Evolutionary conservation across 1,140 invertebrate species (phyloP).

Genomic region (Phortica variegata): DNA sequence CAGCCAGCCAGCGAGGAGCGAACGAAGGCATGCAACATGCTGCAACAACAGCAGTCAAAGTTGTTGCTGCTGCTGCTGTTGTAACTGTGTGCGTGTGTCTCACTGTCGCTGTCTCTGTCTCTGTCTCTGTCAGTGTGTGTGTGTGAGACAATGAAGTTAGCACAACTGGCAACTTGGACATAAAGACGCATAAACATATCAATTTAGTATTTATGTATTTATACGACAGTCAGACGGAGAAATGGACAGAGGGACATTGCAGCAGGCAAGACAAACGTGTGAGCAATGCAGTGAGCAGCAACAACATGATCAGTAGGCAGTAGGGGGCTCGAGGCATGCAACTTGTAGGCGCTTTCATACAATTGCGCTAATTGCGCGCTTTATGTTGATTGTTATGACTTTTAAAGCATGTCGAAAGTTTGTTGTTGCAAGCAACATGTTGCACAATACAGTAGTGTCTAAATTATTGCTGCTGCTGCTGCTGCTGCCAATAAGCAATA

Average conservation of each 20-base stretch:
- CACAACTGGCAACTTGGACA: slow-evolving; percentile 19
- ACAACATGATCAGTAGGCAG: no score
- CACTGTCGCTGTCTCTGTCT: no score
- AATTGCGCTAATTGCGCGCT: slow-evolving; percentile 37
- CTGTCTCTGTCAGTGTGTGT: no score
- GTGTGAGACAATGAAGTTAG: slow-evolving; percentile 3
- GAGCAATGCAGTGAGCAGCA: not conserved
- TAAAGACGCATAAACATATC: slow-evolving; percentile 45
- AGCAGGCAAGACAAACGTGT: slow-evolving; percentile 1
- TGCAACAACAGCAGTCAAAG: slow-evolving; percentile 7
- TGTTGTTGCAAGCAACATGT: slow-evolving; percentile 27
- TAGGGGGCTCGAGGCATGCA: slow-evolving; percentile 28
- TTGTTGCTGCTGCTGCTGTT: not conserved
- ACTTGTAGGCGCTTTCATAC: slow-evolving; percentile 32
- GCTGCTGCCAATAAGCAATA: not conserved
- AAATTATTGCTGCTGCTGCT: no score
- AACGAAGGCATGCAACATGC: slow-evolving; percentile 24
- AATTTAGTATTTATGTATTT: slow-evolving; percentile 42
- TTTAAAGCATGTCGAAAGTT: slow-evolving; percentile 24
- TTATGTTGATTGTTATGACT: slow-evolving; percentile 47
- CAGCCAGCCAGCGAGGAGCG: slow-evolving; percentile 1
- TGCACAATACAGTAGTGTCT: no score
- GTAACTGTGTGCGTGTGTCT: not conserved
- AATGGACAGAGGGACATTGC: slow-evolving; percentile 18
- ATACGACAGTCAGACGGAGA: not conserved